Conservation (phyloP, 2,113 vertebrate species). For the Phylloscopus trochilus region DNA sequence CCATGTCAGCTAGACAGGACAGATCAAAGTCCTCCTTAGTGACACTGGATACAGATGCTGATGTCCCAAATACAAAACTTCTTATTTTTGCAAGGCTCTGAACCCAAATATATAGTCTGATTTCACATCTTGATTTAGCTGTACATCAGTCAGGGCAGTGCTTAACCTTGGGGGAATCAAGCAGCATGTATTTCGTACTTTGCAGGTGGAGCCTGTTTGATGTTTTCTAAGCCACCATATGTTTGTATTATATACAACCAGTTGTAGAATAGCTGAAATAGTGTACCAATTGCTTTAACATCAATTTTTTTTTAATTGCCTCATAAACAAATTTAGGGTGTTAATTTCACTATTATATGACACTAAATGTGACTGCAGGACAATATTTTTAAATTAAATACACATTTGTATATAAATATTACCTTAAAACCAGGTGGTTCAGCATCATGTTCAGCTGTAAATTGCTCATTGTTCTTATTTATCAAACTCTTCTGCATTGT, state of each 20-base stretch:
- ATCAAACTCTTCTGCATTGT: constrained; percentile 44
- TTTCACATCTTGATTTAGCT: not conserved
- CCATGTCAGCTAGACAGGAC: not conserved
- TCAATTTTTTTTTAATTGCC: not conserved
- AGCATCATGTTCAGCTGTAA: constrained; percentile 41
- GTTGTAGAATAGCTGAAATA: not conserved
- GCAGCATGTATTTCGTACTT: not conserved
- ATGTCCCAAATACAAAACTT: not conserved
- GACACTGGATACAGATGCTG: no score
- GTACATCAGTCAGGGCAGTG: accelerated
- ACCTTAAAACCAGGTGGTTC: constrained; percentile 47
- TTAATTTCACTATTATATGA: constrained; percentile 31
- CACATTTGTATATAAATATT: constrained; percentile 34
- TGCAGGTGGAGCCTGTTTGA: not conserved
- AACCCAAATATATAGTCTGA: not conserved
- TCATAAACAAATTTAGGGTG: not conserved
- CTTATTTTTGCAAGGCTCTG: not conserved
- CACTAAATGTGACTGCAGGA: constrained; percentile 10
- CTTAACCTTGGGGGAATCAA: not conserved
- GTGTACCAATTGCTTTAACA: not conserved
- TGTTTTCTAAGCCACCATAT: not conserved
- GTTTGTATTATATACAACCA: not conserved
- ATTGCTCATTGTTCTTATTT: constrained; percentile 39
- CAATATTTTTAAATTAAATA: constrained; percentile 48
- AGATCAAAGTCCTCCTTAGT: not conserved